phyloP scores from a whole-genome alignment of 2,113 vertebrate species.

The Ochotona princeps region DNA sequence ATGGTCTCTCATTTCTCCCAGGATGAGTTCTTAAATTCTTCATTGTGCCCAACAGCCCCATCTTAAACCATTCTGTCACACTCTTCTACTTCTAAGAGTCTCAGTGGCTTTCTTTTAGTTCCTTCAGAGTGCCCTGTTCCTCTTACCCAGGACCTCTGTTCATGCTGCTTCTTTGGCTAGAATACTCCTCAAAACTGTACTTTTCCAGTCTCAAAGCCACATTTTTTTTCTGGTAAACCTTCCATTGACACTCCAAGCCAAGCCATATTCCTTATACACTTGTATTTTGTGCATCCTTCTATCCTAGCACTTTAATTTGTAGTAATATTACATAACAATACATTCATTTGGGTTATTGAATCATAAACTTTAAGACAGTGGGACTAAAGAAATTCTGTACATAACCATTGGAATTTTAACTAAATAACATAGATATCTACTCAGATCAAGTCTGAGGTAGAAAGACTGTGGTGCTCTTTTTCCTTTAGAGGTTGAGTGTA shows the following conservation, averaged over 20 bases:
- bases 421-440: neutral
- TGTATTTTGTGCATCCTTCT: slow-evolving; percentile 25
- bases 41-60: neutral
- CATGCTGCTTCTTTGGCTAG: neutral
- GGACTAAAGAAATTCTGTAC: neutral
- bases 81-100: neutral
- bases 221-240: slow-evolving; percentile 13
- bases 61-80: neutral
- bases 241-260: neutral
- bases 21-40: neutral
- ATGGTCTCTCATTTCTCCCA: neutral
- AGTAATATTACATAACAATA: slow-evolving; percentile 16
- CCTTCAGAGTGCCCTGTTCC: neutral
- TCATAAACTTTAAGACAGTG: neutral
- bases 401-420: slow-evolving; percentile 1
- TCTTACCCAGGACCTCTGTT: neutral
- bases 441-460: neutral
- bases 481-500: neutral
- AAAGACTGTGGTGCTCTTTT: slow-evolving; percentile 8
- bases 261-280: neutral
- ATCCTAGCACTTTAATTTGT: neutral
- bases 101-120: neutral
- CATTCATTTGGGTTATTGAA: neutral
- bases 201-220: neutral
- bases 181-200: neutral